Conservation (phyloP, 2,888 invertebrate species). For the Protophormia terraenovae region DNA sequence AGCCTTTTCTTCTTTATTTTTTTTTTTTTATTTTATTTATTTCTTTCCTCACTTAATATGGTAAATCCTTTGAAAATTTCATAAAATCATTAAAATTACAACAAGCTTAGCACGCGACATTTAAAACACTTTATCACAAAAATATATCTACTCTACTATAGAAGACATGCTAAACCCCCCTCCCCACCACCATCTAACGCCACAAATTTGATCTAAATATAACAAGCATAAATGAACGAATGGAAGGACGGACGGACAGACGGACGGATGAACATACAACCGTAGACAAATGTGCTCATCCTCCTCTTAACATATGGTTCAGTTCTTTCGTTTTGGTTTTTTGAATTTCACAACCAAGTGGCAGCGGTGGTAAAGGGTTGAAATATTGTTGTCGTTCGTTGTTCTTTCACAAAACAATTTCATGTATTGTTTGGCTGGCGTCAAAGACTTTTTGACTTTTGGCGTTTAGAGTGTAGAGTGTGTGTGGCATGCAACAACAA, state of each 20-base stretch:
- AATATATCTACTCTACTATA: conserved; percentile 24
- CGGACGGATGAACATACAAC: background rate
- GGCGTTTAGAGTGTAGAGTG: conserved; percentile 46
- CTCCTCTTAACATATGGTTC: conserved; percentile 32
- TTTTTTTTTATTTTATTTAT: background rate
- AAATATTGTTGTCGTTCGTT: background rate
- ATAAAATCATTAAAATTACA: conserved; percentile 65
- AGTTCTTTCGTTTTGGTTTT: background rate
- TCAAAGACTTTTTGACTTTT: conserved; percentile 71
- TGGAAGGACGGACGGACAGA: background rate
- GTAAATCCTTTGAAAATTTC: conserved; percentile 67
- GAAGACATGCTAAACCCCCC: too few relatives aligned
- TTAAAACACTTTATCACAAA: conserved; percentile 66
- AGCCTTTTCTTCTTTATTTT: conserved; percentile 29
- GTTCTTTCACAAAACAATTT: conserved; percentile 49
- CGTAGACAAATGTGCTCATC: conserved; percentile 57
- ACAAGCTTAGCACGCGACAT: conserved; percentile 68
- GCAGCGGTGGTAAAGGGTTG: background rate
- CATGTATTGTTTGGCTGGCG: conserved; percentile 59
- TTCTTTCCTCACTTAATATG: conserved; percentile 45
- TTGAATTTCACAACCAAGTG: background rate
- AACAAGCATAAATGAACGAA: too few relatives aligned
- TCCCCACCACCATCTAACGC: background rate
- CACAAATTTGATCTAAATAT: conserved; percentile 8
- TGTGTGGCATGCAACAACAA: conserved; percentile 52